Percentiles rank a stretch among this genome's conserved stretches.
phyloP scores from a whole-genome alignment of 1,140 invertebrate species.

The Rhizoglyphus robini region DNA sequence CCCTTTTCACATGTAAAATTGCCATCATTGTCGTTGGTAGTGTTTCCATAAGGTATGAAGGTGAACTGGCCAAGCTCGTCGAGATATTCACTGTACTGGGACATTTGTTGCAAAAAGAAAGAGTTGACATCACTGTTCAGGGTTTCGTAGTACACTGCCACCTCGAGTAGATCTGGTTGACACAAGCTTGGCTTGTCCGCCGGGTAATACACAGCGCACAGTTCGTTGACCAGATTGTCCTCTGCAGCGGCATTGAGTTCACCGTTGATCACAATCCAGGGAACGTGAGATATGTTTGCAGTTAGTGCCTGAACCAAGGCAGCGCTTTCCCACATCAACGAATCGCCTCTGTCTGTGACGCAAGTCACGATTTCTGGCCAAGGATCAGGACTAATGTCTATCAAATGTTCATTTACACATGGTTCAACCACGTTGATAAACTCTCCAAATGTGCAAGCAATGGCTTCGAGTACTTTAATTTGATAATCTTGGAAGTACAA shows the following conservation, averaged over 20 bases:
- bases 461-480: background rate
- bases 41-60: slow-evolving; percentile 3
- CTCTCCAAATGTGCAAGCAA: background rate
- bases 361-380: background rate
- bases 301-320: background rate
- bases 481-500: background rate
- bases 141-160: slow-evolving; percentile 12
- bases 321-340: background rate
- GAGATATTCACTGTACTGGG: background rate
- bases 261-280: background rate
- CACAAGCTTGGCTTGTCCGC: slow-evolving; percentile 3
- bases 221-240: background rate
- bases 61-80: background rate
- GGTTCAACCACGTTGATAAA: background rate
- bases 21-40: background rate
- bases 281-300: background rate
- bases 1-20: background rate
- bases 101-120: background rate
- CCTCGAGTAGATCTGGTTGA: background rate
- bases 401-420: slow-evolving; percentile 4
- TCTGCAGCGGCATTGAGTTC: background rate
- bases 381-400: background rate
- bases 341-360: background rate
- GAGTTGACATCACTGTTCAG: background rate
- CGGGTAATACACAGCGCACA: slow-evolving; percentile 1